Percentiles rank a stretch among this genome's conserved stretches.
Conservation (phyloP, 2,888 invertebrate species). For the Drosophila neoperkinsi region DNA sequence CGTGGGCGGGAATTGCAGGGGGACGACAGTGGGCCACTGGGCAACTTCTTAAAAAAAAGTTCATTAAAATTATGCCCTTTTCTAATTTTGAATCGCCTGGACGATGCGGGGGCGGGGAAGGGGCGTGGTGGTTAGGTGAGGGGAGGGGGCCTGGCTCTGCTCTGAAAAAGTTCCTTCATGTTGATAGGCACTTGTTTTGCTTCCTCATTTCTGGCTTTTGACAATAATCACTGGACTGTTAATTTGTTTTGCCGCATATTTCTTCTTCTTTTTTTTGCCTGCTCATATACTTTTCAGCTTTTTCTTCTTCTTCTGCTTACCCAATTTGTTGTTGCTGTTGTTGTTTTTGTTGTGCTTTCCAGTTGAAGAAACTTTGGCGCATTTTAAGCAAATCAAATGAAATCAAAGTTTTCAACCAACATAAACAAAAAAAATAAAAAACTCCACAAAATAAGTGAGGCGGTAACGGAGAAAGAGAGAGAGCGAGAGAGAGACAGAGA, state of each 20-base stretch:
- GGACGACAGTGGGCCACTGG: conserved; percentile 7
- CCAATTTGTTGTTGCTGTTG: conserved; percentile 14
- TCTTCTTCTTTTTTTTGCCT: conserved; percentile 41
- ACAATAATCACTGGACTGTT: conserved; percentile 84
- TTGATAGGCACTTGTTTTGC: conserved; percentile 73
- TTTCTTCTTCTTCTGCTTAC: conserved; percentile 21
- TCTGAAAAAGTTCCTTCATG: conserved; percentile 24
- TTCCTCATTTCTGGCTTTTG: conserved; percentile 70
- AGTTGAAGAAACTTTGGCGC: conserved; percentile 81
- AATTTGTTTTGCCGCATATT: conserved; percentile 71
- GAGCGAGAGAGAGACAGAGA: not conserved
- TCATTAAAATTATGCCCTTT: conserved; percentile 81
- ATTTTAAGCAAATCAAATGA: conserved; percentile 70
- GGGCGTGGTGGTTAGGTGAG: not conserved
- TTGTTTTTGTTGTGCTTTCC: conserved; percentile 63
- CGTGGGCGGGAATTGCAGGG: conserved; percentile 5
- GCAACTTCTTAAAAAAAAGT: conserved; percentile 68
- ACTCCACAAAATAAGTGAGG: conserved; percentile 14
- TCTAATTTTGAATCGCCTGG: conserved; percentile 73
- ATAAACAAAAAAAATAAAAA: conserved; percentile 22
- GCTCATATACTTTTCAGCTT: conserved; percentile 43
- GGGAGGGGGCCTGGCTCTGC: conserved; percentile 2
- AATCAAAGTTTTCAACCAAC: conserved; percentile 67
- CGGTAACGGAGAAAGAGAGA: conserved; percentile 3
- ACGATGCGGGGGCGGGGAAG: conserved; percentile 5